Percentiles rank a stretch among this genome's conserved stretches.
phyloP scores from a whole-genome alignment of 2,888 invertebrate genomes.

The Polyploca ridens region DNA sequence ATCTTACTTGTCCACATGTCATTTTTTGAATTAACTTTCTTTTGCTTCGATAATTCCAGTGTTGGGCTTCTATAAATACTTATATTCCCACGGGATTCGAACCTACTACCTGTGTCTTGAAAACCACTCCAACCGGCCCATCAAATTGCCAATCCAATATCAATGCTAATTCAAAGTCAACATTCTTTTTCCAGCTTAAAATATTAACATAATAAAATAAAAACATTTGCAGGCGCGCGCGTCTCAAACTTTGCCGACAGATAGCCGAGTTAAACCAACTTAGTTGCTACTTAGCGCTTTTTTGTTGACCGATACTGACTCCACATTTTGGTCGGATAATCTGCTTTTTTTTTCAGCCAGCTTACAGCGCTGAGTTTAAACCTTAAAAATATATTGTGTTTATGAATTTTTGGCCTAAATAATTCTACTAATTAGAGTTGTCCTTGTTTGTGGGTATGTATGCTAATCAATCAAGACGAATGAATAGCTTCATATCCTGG shows the following conservation, averaged over 20 bases:
- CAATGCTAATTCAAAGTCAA: background rate
- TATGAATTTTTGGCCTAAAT: no score
- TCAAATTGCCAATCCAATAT: background rate
- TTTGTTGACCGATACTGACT: constrained; percentile 6
- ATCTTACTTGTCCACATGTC: no score
- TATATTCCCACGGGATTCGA: no score
- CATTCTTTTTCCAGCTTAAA: background rate
- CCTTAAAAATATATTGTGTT: background rate
- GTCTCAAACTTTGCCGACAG: background rate
- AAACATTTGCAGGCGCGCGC: background rate
- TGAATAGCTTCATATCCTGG: no score
- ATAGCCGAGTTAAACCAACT: constrained; percentile 1
- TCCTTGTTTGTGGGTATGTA: no score
- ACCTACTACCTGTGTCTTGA: no score
- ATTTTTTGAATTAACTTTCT: no score
- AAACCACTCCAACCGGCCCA: no score
- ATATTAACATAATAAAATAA: constrained; percentile 4
- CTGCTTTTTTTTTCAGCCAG: background rate
- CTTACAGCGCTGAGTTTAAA: background rate
- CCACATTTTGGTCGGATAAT: background rate
- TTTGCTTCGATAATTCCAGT: no score
- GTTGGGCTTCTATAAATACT: no score
- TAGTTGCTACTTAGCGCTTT: constrained; percentile 5
- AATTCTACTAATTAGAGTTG: no score
- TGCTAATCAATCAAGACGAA: no score